These are phyloP conservation scores for Patagioenas fasciata DNA, from an alignment of 2,113 vertebrate genomes.

Conservation along the genomic window DNA sequence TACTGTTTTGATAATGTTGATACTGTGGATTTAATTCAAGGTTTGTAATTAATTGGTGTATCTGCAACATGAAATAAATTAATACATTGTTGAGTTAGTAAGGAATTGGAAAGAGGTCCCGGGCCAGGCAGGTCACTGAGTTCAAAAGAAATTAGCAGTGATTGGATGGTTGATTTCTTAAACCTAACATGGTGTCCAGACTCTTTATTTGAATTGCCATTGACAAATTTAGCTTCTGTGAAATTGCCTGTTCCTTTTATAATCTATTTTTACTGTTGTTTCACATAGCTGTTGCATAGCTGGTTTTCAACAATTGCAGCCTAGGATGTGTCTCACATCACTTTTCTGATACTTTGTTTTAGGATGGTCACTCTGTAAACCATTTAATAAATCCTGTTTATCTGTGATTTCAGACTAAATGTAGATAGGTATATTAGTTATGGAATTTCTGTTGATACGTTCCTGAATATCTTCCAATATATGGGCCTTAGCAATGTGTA, in stretches of 20 bases:
- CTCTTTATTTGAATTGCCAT: neutral
- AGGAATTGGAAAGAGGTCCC: neutral
- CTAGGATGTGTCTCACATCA: neutral
- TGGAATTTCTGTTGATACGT: neutral
- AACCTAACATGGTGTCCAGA: neutral
- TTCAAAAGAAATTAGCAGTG: neutral
- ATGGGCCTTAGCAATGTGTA: rapidly evolving
- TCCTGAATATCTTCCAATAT: neutral
- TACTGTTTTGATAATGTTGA: neutral
- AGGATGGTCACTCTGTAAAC: neutral
- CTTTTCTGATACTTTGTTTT: neutral
- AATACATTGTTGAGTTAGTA: neutral
- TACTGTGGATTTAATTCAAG: neutral
- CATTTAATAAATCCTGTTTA: neutral
- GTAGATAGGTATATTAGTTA: neutral
- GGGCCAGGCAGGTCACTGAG: neutral
- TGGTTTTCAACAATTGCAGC: neutral
- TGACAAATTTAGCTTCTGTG: neutral
- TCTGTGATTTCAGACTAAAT: neutral
- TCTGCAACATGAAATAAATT: neutral
- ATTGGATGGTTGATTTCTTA: neutral
- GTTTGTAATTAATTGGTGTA: neutral
- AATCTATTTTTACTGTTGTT: neutral
- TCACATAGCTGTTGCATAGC: neutral
- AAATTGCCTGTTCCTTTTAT: neutral